A percentile compares a stretch with the other conserved stretches of the same genome.
phyloP scores from a whole-genome alignment of 2,113 vertebrate genomes.

The Chaetodon trifascialis region DNA sequence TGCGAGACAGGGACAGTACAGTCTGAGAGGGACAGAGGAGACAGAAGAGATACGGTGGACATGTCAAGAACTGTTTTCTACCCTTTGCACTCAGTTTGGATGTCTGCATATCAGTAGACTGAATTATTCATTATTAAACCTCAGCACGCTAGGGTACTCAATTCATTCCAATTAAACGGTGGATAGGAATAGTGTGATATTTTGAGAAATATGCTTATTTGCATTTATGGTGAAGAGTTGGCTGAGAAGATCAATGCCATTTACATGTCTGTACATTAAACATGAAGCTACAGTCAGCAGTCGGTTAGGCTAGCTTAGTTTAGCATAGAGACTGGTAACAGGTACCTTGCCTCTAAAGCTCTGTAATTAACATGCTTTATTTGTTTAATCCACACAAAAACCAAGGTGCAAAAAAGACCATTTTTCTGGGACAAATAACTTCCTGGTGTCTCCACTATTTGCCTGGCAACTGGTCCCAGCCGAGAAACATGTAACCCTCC shows the following conservation, averaged over 20 bases:
- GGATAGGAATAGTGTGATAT: neutral
- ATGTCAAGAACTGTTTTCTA: neutral
- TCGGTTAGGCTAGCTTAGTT: neutral
- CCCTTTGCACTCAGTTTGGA: neutral
- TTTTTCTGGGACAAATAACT: too few relatives aligned
- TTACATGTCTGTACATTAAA: neutral
- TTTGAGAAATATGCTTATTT: neutral
- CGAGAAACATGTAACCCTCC: too few relatives aligned
- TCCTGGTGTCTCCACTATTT: too few relatives aligned
- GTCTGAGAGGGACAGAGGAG: neutral
- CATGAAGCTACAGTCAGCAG: neutral
- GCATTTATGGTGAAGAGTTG: neutral
- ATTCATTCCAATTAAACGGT: neutral
- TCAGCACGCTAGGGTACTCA: neutral
- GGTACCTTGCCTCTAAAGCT: neutral
- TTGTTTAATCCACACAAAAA: too few relatives aligned
- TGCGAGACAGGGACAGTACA: neutral
- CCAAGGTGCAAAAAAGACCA: too few relatives aligned
- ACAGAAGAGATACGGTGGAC: neutral
- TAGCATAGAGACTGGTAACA: too few relatives aligned
- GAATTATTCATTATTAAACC: conserved; percentile 6
- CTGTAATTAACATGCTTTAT: neutral
- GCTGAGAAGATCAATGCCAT: neutral
- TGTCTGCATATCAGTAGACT: neutral
- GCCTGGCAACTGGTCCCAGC: too few relatives aligned